Percentiles rank a stretch among this genome's conserved stretches.
phyloP scores from a whole-genome alignment of 2,113 vertebrate genomes.

The Platichthys stellatus region DNA sequence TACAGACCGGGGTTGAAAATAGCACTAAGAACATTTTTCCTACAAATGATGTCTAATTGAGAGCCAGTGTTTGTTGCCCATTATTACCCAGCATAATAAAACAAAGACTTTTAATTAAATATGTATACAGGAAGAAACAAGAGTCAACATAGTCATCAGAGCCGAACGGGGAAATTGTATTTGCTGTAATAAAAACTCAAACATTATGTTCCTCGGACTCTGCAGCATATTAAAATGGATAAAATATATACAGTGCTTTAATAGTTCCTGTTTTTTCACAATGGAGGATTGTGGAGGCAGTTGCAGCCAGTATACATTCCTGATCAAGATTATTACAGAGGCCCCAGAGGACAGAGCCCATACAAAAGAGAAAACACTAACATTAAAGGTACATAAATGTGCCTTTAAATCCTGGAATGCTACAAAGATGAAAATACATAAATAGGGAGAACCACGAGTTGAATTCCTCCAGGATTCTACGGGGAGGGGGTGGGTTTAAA shows the following conservation, averaged over 20 bases:
- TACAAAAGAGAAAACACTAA: neutral
- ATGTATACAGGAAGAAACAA: neutral
- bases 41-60: too few relatives aligned
- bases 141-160: neutral
- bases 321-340: neutral
- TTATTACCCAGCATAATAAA: neutral
- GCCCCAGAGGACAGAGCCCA: neutral
- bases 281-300: slow-evolving; percentile 4
- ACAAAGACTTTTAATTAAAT: neutral
- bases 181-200: neutral
- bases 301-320: neutral
- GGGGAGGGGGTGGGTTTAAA: neutral
- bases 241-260: neutral
- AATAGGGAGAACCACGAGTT: neutral
- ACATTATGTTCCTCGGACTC: neutral
- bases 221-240: neutral
- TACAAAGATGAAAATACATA: neutral
- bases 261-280: neutral
- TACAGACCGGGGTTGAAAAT: too few relatives aligned
- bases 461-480: neutral
- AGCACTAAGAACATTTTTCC: too few relatives aligned
- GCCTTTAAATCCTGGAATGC: neutral
- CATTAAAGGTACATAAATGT: neutral
- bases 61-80: too few relatives aligned
- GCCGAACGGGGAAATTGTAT: neutral